Evolutionary conservation across 1,140 invertebrate species (phyloP), one percentile per base, ranked within the genome.

Genomic region (Bombus soroeensis): DNA sequence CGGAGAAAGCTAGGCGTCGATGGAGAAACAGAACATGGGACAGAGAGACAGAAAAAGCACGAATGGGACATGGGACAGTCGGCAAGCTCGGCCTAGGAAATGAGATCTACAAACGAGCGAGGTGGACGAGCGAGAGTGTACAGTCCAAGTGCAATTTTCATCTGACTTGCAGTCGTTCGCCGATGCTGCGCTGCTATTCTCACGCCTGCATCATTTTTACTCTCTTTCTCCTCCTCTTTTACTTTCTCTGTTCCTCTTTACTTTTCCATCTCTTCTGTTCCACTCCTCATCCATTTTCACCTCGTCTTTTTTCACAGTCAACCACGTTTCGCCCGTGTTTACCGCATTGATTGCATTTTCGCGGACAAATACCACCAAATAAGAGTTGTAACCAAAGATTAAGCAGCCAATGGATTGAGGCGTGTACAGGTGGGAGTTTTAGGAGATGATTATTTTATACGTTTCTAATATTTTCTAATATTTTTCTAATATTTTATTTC

Each of bases 111-210:
- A 74, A 88, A 85, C 89, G 88, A 87, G 72, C 75, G 10, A 72
- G 73, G 79, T 83, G 88, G 81, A 85, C 81, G 72, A 71, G 76
- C 39, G 77, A 34, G 64, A 68, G 53, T 83, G 72, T 76, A 83
- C 68, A 64, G 83, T 78, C 85, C 84, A 91, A 91, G 92, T 88
- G 89, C 88, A 92, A 92, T 92, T 92, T 91, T 92, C 89, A 92
- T 92, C 76, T 32, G 62, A 62, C 70, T n/a, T 72, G 87, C 82
- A 73, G 66, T 47, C 62, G 72, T 66, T 62, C 71, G 62, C 15
- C 64, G 68, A 64, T 57, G 43, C 9, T 81, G 77, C 81, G 53
- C 85, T 76, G 57, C 74, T n/a, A 37, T 53, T 53, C 74, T 74
- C 43, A 34, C 84, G 57, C 39, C 34, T 64, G 82, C 77, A 68